Evolutionary conservation across 2,888 invertebrate genomes (phyloP).

Genomic region (Aphidoletes aphidimyza): DNA sequence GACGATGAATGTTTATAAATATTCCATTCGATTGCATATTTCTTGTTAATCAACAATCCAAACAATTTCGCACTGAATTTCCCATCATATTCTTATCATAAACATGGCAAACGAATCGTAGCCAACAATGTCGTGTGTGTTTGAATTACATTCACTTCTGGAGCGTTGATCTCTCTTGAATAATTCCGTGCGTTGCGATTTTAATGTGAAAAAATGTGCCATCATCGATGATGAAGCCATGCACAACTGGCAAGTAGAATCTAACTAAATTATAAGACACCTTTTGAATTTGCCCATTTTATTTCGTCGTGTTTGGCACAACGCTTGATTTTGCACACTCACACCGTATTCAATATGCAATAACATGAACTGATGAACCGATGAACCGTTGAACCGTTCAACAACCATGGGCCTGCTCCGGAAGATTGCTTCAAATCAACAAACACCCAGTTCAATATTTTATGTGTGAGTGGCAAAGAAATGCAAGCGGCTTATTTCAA

Average conservation of each 20-base stretch:
- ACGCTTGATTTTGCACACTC: background rate
- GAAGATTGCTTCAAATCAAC: background rate
- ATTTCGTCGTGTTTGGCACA: background rate
- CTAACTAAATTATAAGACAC: conserved; percentile 33
- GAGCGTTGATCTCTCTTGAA: too few species aligned
- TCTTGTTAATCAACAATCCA: conserved; percentile 43
- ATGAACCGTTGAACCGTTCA: too few species aligned
- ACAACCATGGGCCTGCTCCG: too few species aligned
- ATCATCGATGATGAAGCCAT: background rate
- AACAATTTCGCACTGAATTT: conserved; percentile 38
- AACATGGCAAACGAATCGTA: background rate
- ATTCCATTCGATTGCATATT: conserved; percentile 33
- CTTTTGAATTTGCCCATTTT: background rate
- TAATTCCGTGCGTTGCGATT: too few species aligned
- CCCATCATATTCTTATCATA: conserved; percentile 36
- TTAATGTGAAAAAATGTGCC: background rate
- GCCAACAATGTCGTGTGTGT: too few species aligned
- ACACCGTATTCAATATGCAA: conserved; percentile 16
- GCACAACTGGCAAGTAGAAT: background rate
- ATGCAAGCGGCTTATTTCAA: too few species aligned
- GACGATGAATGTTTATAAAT: conserved; percentile 26
- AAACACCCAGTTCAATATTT: too few species aligned
- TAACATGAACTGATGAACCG: too few species aligned
- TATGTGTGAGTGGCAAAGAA: too few species aligned
- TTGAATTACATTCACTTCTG: too few species aligned